These are phyloP conservation scores for Xyrichtys novacula DNA, from an alignment of 2,797 vertebrate genomes.

Conservation along the genomic window DNA sequence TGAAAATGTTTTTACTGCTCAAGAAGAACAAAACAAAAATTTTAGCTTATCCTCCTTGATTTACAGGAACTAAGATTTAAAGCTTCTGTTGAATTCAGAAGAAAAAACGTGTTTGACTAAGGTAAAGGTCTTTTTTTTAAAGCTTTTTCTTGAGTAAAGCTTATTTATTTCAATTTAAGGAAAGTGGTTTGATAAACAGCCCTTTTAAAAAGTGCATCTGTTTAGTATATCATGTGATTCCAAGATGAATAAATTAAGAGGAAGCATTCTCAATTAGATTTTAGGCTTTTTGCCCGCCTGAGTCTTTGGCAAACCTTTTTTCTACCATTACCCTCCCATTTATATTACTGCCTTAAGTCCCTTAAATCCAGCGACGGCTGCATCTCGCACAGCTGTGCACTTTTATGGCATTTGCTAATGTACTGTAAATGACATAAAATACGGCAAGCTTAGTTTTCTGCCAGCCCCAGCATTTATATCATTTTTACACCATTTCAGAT, in stretches of 20 bases:
- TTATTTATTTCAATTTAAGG: conserved; percentile 41
- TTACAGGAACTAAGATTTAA: conserved; percentile 9
- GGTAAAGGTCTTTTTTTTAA: conserved; percentile 8
- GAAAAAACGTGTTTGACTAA: conserved; percentile 22
- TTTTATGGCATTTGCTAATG: conserved; percentile 84
- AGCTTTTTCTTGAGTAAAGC: conserved; percentile 32
- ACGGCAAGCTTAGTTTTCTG: conserved; percentile 80
- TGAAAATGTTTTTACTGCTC: not conserved
- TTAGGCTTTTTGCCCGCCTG: conserved; percentile 55
- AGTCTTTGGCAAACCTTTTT: conserved; percentile 65
- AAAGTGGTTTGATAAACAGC: conserved; percentile 55
- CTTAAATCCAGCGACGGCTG: conserved; percentile 74
- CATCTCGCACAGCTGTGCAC: conserved; percentile 80
- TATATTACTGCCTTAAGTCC: conserved; percentile 78
- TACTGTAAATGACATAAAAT: conserved; percentile 86
- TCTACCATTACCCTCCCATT: conserved; percentile 72
- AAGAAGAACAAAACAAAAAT: conserved; percentile 25
- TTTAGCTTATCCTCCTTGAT: conserved; percentile 31
- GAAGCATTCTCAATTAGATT: conserved; percentile 64
- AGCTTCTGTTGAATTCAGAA: conserved; percentile 12
- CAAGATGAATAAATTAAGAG: conserved; percentile 43
- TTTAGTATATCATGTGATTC: conserved; percentile 41
- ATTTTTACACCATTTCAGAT: conserved; percentile 79
- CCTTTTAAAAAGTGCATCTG: conserved; percentile 43
- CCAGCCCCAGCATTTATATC: conserved; percentile 77